Evolutionary conservation across 2,888 invertebrate genomes (phyloP), one percentile per base, ranked within the genome.

Genomic region (Callimorpha dominula): DNA sequence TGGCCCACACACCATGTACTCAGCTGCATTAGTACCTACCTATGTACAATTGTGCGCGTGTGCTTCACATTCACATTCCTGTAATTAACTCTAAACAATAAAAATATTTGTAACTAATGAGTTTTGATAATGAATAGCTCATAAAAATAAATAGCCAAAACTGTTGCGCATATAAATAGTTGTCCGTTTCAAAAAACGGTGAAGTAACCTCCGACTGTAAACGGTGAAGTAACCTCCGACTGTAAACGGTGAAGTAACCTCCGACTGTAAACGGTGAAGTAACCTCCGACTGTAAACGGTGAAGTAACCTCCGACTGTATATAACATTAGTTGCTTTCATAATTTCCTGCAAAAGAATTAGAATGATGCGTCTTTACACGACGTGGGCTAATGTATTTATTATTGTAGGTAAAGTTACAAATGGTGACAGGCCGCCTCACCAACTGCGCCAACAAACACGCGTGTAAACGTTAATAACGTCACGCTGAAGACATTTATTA

Each of bases 91-190:
- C 70, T 49, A 42, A 72, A 81, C 78, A 78, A 80, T 85, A 72
- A 75, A 83, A 77, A 82, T 84, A 75, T 80, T 82, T 81, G 70
- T 73, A 64, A 69, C 69, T 85, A 84, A 84, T 85, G 85, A 84
- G 83, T 77, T 83, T 78, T 65, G 72, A 81, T 85, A 80, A 83
- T 83, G 78, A 83, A 81, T 84, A 73, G 68, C 78, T 77, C 77
- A 78, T 78, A 75, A 81, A 78, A 81, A 75, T 64, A 74, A 76
- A 79, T 76, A 73, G 76, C 73, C 62, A 64, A 52, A 54, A 71
- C 66, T 68, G 66, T 71, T 72, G 73, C 75, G 68, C 62, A 57
- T 65, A 77, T 78, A 68, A 65, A 81, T 82, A 79, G 79, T 74
- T 79, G 75, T 74, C 64, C 46, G 62, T 76, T 67, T 73, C 57